These are phyloP conservation scores for Lasioglossum malachurum DNA, from an alignment of 2,888 invertebrate species.

Conservation along the genomic window DNA sequence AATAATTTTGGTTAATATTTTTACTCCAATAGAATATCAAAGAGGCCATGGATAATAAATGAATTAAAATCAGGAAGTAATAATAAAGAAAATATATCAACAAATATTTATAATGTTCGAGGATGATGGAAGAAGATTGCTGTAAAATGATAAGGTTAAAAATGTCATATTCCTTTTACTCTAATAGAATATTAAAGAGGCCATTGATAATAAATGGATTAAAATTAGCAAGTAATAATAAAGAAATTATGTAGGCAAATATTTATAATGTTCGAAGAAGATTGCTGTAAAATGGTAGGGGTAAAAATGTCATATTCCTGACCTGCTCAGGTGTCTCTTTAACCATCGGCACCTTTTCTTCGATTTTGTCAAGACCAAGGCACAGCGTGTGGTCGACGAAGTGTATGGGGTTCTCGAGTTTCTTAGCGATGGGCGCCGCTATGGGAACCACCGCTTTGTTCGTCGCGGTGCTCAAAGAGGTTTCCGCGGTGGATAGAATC, in stretches of 20 bases:
- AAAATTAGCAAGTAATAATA: no score
- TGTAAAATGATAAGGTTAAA: not conserved
- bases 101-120: not conserved
- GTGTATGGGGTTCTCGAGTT: constrained; percentile 86
- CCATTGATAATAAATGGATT: no score
- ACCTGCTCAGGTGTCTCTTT: constrained; percentile 87
- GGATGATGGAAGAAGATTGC: not conserved
- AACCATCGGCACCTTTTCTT: constrained; percentile 89
- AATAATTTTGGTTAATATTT: not conserved
- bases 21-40: not conserved
- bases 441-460: constrained; percentile 85
- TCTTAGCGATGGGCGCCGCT: constrained; percentile 87
- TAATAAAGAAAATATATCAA: not conserved
- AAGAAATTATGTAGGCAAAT: no score
- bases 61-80: not conserved
- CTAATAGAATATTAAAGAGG: not conserved
- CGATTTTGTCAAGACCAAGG: constrained; percentile 88
- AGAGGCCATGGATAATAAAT: not conserved
- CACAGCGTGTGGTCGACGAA: constrained; percentile 89
- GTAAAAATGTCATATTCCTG: constrained; percentile 38
- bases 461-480: constrained; percentile 85
- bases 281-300: not conserved
- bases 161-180: constrained; percentile 34
- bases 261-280: no score
- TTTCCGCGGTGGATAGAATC: constrained; percentile 88